Conservation (phyloP, 2,797 vertebrate species). For the Enteromius mattozi region DNA sequence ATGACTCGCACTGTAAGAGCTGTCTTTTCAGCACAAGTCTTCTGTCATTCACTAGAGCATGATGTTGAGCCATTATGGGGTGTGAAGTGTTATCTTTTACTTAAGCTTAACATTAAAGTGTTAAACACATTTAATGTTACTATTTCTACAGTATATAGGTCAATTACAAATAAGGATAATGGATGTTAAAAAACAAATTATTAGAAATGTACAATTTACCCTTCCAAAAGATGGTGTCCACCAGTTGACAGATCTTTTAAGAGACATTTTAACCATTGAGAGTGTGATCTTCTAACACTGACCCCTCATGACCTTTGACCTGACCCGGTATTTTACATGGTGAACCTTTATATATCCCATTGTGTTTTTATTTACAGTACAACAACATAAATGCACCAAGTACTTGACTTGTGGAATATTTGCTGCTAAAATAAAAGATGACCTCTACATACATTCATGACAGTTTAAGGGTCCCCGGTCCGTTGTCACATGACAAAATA, state of each 20-base stretch:
- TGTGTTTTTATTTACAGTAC: background rate
- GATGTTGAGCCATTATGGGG: background rate
- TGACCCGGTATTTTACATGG: background rate
- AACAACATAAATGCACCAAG: background rate
- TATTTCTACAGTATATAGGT: too few species aligned
- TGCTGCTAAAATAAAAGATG: too few species aligned
- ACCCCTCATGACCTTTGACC: constrained; percentile 12
- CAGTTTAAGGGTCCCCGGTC: background rate
- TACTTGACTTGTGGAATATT: background rate
- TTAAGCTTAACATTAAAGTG: constrained; percentile 7
- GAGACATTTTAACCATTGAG: background rate
- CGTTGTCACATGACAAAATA: constrained; percentile 6
- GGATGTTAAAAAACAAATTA: background rate
- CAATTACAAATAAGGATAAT: background rate
- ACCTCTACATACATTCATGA: background rate
- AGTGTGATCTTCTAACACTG: background rate
- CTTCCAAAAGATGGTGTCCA: background rate
- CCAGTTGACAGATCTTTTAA: background rate
- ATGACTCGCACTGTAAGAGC: constrained; percentile 37
- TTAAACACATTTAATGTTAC: background rate
- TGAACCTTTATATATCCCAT: background rate
- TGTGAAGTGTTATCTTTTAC: background rate
- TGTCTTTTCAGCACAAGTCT: constrained; percentile 58
- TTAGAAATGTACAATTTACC: background rate
- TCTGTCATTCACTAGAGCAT: constrained; percentile 26